Evolutionary conservation across 2,113 vertebrate species (phyloP).

Genomic region (Erythrocebus patas): DNA sequence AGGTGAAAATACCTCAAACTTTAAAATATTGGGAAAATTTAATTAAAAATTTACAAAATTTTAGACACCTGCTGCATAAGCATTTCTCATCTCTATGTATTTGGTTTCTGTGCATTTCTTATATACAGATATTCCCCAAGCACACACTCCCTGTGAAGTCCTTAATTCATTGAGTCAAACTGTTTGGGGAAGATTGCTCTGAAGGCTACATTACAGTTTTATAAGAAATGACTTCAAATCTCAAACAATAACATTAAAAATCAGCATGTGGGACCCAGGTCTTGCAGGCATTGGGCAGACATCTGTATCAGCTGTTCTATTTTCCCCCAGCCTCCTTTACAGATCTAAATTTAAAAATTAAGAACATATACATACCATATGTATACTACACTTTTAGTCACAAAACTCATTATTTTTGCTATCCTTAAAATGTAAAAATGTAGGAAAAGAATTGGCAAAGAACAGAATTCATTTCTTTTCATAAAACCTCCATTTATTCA

Average conservation of each 20-base stretch:
- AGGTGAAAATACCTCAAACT: neutral
- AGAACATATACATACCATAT: slow-evolving; percentile 27
- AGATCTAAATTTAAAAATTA: slow-evolving; percentile 40
- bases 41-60: neutral
- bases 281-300: neutral
- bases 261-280: neutral
- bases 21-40: neutral
- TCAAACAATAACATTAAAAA: slow-evolving; percentile 1
- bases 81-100: neutral
- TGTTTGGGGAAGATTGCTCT: neutral
- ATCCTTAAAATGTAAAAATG: slow-evolving; percentile 30
- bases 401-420: slow-evolving; percentile 43
- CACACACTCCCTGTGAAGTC: neutral
- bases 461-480: neutral
- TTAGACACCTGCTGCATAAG: neutral
- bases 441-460: neutral
- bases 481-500: slow-evolving; percentile 5
- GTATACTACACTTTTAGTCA: neutral
- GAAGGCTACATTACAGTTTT: neutral
- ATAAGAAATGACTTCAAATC: slow-evolving; percentile 23
- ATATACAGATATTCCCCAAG: neutral
- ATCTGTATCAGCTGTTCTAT: neutral
- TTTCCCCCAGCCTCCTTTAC: neutral
- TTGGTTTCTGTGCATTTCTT: neutral
- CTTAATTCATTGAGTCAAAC: neutral